Conservation (phyloP, 1,140 invertebrate species). For the Leguminivora glycinivorella region DNA sequence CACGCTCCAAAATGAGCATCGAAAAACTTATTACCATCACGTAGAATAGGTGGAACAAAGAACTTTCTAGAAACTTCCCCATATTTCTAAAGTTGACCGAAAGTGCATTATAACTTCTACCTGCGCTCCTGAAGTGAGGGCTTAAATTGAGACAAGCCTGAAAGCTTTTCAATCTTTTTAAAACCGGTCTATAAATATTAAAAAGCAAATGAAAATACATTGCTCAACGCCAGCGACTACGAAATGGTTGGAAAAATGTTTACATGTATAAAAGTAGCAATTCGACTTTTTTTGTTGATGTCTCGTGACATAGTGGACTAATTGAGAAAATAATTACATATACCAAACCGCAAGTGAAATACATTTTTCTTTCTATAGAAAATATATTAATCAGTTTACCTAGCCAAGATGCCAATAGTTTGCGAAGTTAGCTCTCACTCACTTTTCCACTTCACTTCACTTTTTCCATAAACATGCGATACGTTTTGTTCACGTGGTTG, state of each 20-base stretch:
- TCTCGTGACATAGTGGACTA: background rate
- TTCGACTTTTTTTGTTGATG: background rate
- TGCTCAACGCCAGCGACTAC: background rate
- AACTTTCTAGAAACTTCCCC: conserved; percentile 44
- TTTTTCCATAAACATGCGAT: no score
- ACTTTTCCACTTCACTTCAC: no score
- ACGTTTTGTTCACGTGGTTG: no score
- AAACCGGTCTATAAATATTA: conserved; percentile 16
- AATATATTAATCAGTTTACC: no score
- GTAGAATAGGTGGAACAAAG: conserved; percentile 28
- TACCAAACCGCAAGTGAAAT: background rate
- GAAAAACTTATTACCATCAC: conserved; percentile 26
- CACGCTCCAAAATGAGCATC: conserved; percentile 1
- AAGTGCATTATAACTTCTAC: conserved; percentile 54
- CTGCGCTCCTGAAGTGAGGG: conserved; percentile 36
- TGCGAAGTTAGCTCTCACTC: no score
- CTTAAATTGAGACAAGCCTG: conserved; percentile 42
- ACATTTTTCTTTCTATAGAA: no score
- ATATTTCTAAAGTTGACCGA: conserved; percentile 46
- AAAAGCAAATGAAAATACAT: conserved; percentile 13
- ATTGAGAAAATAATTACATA: background rate
- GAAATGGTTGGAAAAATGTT: background rate
- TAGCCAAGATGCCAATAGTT: no score
- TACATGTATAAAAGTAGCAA: background rate
- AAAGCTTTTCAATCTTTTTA: conserved; percentile 44